Conservation (phyloP, 30 jellyfish, hydroid and myxozoan genomes). For the Pelagia noctiluca region DNA sequence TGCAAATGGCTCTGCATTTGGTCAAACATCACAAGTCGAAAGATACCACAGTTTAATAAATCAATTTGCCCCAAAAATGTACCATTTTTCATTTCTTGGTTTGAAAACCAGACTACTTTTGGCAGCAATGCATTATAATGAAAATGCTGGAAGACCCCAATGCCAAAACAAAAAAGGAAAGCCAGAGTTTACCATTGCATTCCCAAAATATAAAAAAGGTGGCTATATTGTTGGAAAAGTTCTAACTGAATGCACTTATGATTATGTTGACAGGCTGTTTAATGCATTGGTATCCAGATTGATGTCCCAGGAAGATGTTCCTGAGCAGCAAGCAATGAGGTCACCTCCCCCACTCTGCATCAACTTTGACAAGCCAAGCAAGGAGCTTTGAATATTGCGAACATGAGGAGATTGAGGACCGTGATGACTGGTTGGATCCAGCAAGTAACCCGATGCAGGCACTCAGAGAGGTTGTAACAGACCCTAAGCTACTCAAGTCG, state of each 20-base stretch:
- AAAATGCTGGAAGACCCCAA: conserved; percentile 48
- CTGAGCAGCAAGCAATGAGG: conserved; percentile 39
- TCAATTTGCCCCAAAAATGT: too few relatives aligned
- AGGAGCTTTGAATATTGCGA: too few relatives aligned
- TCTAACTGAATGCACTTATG: conserved; percentile 52
- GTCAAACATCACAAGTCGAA: conserved; percentile 47
- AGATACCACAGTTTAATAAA: too few relatives aligned
- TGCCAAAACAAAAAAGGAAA: conserved; percentile 40
- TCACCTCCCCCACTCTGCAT: conserved; percentile 44
- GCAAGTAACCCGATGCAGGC: too few relatives aligned
- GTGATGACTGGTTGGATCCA: too few relatives aligned
- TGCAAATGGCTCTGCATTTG: conserved; percentile 60
- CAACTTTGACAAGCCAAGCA: conserved; percentile 48
- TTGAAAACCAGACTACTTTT: too few relatives aligned
- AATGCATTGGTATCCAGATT: conserved; percentile 49
- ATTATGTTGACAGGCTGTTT: conserved; percentile 50
- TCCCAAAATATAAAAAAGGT: conserved; percentile 44
- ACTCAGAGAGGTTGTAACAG: too few relatives aligned
- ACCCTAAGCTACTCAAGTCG: too few relatives aligned
- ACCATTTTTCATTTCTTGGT: too few relatives aligned
- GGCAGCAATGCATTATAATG: too few relatives aligned
- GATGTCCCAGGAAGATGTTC: conserved; percentile 32
- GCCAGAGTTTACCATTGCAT: conserved; percentile 39
- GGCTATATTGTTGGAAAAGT: conserved; percentile 47
- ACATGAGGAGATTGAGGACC: too few relatives aligned